These are phyloP conservation scores for Megaceryle alcyon DNA, from an alignment of 2,797 vertebrate genomes.

Conservation along the genomic window DNA sequence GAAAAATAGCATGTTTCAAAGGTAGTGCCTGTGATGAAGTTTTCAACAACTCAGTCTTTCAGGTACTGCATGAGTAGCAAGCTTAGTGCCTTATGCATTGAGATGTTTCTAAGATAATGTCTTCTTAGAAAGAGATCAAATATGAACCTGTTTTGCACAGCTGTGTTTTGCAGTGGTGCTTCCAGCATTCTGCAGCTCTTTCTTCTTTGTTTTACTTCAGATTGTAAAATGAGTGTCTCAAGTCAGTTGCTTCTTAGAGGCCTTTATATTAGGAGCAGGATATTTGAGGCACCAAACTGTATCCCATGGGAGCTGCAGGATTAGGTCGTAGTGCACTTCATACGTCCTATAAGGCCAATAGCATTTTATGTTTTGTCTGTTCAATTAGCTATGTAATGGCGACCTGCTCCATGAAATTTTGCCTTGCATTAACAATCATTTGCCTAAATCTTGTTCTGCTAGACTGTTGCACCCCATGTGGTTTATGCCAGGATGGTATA, in stretches of 20 bases:
- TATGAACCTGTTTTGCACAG: background rate
- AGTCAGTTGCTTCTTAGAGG: background rate
- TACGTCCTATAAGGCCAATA: background rate
- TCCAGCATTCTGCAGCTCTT: background rate
- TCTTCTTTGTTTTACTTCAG: conserved; percentile 2
- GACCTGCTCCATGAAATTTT: background rate
- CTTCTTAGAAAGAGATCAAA: conserved; percentile 48
- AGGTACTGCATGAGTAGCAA: background rate
- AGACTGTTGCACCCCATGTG: background rate
- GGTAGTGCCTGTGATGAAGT: background rate
- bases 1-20: background rate
- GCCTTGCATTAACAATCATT: background rate
- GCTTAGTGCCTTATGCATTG: background rate
- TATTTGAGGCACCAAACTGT: background rate
- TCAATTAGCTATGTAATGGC: background rate
- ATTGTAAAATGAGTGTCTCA: background rate
- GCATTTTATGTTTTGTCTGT: background rate
- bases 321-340: background rate
- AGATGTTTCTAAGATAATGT: conserved; percentile 24
- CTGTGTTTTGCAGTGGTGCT: background rate
- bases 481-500: background rate
- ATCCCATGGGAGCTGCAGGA: background rate
- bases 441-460: background rate
- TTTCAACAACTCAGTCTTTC: background rate
- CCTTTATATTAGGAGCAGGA: background rate